Evolutionary conservation across 1,140 invertebrate genomes (phyloP), one percentile per base, ranked within the genome.

Genomic region (Panulirus ornatus): DNA sequence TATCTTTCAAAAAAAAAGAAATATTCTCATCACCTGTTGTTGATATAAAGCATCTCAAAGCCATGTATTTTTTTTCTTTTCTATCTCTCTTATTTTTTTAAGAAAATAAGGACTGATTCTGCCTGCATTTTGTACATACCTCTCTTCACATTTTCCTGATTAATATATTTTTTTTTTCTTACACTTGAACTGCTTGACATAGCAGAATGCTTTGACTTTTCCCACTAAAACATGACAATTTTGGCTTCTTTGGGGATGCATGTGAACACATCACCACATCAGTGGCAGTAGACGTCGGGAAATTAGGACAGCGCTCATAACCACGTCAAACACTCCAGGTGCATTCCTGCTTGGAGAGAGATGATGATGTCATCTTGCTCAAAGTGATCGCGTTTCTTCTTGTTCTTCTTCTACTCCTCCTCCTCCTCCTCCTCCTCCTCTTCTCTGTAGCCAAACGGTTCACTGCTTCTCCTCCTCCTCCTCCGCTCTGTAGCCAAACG

Each of bases 131-230:
- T 89, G 88, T 89, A 83, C 79, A 82, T 76, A 73, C 84, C 88
- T 89, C 76, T 63, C 79, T 89, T 89, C 71, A 89, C 88, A 71
- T 76, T 89, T 81, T 89, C 88, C 47, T 89, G 30, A 76, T 89
- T 89, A n/a, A n/a, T n/a, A n/a, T n/a, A n/a, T n/a, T n/a, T n/a
- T n/a, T n/a, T n/a, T n/a, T n/a, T n/a, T n/a, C n/a, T 84, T 83
- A 36, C 88, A 89, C 88, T 58, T 83, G 79, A 75, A 89, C 88
- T 89, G 88, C 88, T 89, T 89, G 79, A 83, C 30, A 79, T 83
- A 89, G 88, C 88, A 89, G 88, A 89, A 89, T 89, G 88, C 88
- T 89, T 89, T 89, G 79, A 81, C 75, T 89, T 84, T 75, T 89
- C 88, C n/a, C 88, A 89, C 88, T 89, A 83, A 89, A 83, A 54